Base-by-base conservation (phyloP, 2,797 vertebrate species). In the Liasis olivaceus region DNA sequence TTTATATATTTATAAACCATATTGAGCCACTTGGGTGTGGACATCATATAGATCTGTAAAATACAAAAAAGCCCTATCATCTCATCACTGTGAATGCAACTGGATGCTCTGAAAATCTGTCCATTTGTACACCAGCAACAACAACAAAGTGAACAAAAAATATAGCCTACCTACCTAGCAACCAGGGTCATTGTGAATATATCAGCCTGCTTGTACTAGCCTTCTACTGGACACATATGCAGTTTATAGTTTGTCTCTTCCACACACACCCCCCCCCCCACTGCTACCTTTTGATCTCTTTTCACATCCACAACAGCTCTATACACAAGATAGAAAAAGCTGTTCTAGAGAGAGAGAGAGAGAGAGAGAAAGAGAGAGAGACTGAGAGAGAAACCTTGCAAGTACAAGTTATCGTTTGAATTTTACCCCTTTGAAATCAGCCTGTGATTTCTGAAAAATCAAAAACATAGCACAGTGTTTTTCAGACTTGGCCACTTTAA, bases 191-290 rank as follows among this genome's bases (percentile, higher is more conserved):
- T 36, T 22, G 0, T 59, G 63, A 69, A 4, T 4, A 0, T 86
- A n/a, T 2, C 54, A 91, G 1, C 86, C 20, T 14, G 1, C 1
- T 17, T 77, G 12, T 14, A n/a, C 6, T 51, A 26, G 4, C 2
- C 90, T 56, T 36, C 1, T 60, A 0, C 6, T 0, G 0, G 51
- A 51, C 13, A 14, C 4, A 2, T 0, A 89, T 4, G 1, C 31
- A 2, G 22, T 54, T 87, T 86, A 24, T 0, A 1, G 15, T 54
- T 42, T 64, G 24, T 66, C 85, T 91, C 91, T 92, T 15, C 81
- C 5, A 7, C 36, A 36, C 36, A 36, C 36, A 36, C 31, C 31
- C 1, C 36, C 0, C 2, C 1, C 87, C 91, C 84, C 92, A 4
- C 69, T 87, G 12, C 88, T 94, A 59, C 59, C 85, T 89, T 0